Conservation (phyloP, 2,113 vertebrate genomes). For the Burhinus oedicnemus region DNA sequence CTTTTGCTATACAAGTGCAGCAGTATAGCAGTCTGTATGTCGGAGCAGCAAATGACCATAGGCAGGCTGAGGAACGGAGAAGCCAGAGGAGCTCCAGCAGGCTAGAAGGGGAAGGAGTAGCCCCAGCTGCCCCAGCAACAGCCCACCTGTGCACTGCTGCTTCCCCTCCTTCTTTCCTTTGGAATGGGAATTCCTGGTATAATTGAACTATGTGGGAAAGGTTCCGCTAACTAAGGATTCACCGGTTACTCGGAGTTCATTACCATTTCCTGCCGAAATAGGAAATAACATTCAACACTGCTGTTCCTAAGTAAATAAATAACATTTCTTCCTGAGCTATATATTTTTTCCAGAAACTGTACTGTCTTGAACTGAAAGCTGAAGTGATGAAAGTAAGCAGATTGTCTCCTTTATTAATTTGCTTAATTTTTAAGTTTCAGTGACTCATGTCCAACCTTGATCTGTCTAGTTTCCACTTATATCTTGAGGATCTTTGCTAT, state of each 20-base stretch:
- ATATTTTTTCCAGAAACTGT: not conserved
- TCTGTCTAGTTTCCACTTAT: not conserved
- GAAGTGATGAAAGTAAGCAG: not conserved
- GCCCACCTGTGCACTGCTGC: not conserved
- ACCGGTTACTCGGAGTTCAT: not conserved
- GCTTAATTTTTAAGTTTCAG: not conserved
- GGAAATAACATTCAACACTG: not conserved
- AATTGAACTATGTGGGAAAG: not conserved
- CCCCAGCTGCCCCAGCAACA: not conserved
- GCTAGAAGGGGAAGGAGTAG: not conserved
- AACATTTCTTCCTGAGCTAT: not conserved
- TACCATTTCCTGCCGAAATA: not conserved
- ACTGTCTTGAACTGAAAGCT: not conserved
- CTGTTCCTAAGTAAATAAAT: not conserved
- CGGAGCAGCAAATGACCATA: rapidly evolving
- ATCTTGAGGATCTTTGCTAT: not conserved
- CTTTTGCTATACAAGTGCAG: not conserved
- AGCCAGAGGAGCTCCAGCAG: not conserved
- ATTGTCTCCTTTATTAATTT: not conserved
- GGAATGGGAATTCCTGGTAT: not conserved
- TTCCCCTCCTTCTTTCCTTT: not conserved
- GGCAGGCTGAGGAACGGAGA: not conserved
- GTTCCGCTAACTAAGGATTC: not conserved
- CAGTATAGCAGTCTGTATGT: not conserved
- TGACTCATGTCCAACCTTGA: not conserved